Conservation (phyloP, 2,888 invertebrate genomes). For the Baronia brevicornis region DNA sequence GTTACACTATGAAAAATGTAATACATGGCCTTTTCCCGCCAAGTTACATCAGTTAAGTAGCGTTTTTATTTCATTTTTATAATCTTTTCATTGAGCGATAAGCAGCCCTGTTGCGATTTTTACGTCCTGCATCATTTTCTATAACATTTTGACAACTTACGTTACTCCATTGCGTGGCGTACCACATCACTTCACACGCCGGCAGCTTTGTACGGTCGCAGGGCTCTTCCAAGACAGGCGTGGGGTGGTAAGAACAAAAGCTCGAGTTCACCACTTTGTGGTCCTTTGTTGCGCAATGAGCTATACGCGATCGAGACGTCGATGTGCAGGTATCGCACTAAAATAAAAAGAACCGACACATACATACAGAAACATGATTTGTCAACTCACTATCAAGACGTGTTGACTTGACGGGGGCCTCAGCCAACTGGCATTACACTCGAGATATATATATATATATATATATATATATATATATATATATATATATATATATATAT, state of each 20-base stretch:
- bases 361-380: neutral
- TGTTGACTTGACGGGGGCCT: no score
- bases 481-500: no score
- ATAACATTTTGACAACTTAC: slow-evolving; percentile 57
- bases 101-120: no score
- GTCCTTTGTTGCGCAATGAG: slow-evolving; percentile 82
- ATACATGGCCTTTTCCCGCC: no score
- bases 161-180: slow-evolving; percentile 93
- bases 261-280: slow-evolving; percentile 80
- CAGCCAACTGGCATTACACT: no score
- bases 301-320: slow-evolving; percentile 82
- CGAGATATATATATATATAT: no score
- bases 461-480: no score
- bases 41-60: no score
- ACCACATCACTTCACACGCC: slow-evolving; percentile 89
- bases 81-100: no score
- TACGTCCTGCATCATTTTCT: no score
- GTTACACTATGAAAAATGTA: no score
- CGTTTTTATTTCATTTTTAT: no score
- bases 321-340: slow-evolving; percentile 89
- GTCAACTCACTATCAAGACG: neutral
- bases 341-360: slow-evolving; percentile 15
- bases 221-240: slow-evolving; percentile 78
- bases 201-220: slow-evolving; percentile 77
- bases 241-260: slow-evolving; percentile 79